These are phyloP conservation scores for Moxostoma hubbsi DNA, from an alignment of 2,797 vertebrate species.

Conservation along the genomic window DNA sequence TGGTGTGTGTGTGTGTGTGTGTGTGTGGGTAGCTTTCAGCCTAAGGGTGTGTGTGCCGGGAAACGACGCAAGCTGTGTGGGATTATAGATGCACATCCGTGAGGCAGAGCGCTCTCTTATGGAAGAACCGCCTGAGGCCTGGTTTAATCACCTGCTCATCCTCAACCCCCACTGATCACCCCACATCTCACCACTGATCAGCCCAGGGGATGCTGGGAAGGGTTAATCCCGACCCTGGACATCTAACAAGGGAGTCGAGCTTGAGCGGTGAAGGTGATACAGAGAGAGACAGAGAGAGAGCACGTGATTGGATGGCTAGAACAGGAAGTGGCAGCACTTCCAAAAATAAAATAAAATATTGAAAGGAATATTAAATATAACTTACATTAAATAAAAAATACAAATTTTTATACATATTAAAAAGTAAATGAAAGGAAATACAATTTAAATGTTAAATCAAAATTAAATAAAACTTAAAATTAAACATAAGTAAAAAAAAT, in stretches of 20 bases:
- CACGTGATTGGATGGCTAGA: no score
- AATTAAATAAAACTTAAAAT: no score
- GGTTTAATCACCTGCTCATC: conserved; percentile 55
- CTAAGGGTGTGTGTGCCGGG: conserved; percentile 11
- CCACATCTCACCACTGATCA: conserved; percentile 1
- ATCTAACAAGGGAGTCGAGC: conserved; percentile 16
- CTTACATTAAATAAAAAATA: no score
- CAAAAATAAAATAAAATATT: no score
- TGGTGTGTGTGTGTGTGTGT: not conserved
- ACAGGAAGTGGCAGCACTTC: no score
- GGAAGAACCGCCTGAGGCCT: conserved; percentile 36
- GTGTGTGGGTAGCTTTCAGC: conserved; percentile 2
- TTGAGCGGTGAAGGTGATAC: conserved; percentile 11
- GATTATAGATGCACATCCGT: conserved; percentile 46
- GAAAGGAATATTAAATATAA: no score
- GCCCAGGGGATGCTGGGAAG: conserved; percentile 35
- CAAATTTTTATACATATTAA: no score
- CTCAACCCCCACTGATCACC: conserved; percentile 34
- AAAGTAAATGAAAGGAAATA: no score
- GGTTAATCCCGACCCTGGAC: conserved; percentile 5
- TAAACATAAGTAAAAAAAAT: no score
- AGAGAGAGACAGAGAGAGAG: not conserved
- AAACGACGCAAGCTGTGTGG: not conserved
- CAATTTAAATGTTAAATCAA: no score
- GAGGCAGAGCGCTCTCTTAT: conserved; percentile 1